These are phyloP conservation scores for Danaus melanippus DNA, from an alignment of 1,140 invertebrate species.

Conservation along the genomic window DNA sequence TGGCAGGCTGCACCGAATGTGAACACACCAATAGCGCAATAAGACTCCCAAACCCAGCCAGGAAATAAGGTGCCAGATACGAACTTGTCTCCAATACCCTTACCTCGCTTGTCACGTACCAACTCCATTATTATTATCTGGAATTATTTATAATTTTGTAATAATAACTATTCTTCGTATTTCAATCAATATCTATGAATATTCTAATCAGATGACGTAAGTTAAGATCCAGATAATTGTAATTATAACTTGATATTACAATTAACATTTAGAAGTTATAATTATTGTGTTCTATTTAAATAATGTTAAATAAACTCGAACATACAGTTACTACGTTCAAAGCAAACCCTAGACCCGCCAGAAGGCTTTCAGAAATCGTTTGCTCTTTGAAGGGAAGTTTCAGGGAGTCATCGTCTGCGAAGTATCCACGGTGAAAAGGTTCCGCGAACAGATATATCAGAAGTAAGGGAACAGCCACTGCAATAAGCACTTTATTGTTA, in stretches of 20 bases:
- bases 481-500: slow-evolving; percentile 36
- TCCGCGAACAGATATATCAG: slow-evolving; percentile 77
- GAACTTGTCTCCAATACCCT: slow-evolving; percentile 55
- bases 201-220: too few species aligned
- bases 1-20: slow-evolving; percentile 86
- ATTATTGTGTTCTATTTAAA: not conserved
- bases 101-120: slow-evolving; percentile 60
- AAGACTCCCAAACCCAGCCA: slow-evolving; percentile 79
- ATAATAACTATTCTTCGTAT: too few species aligned
- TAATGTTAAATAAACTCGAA: slow-evolving; percentile 23
- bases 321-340: slow-evolving; percentile 82
- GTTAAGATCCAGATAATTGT: not conserved
- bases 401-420: slow-evolving; percentile 91
- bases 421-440: slow-evolving; percentile 92
- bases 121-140: slow-evolving; percentile 77
- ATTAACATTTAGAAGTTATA: too few species aligned
- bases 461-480: slow-evolving; percentile 81
- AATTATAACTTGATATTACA: slow-evolving; percentile 2
- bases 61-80: slow-evolving; percentile 75
- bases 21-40: slow-evolving; percentile 82
- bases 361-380: slow-evolving; percentile 82
- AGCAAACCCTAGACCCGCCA: slow-evolving; percentile 81
- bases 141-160: slow-evolving; percentile 6
- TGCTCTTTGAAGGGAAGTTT: slow-evolving; percentile 84
- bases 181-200: too few species aligned